These are phyloP conservation scores for Pteronura brasiliensis DNA, from an alignment of 2,113 vertebrate genomes.

Conservation along the genomic window DNA sequence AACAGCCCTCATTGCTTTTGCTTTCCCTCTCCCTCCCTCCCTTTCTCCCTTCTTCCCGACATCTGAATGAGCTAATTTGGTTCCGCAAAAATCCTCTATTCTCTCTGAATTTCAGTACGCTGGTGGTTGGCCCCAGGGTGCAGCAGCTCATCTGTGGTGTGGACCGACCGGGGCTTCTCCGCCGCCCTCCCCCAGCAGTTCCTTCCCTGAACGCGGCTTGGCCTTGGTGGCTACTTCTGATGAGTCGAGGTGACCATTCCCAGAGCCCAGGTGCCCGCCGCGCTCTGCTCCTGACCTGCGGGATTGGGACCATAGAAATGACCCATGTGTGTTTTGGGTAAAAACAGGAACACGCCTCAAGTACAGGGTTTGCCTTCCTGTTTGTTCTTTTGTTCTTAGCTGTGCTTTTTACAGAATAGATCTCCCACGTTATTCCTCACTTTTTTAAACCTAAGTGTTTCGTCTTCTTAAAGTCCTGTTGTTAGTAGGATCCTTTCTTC, in stretches of 20 bases:
- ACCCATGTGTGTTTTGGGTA: neutral
- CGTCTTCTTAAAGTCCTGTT: too few relatives aligned
- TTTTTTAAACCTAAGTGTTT: neutral
- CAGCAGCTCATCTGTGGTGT: fast-evolving
- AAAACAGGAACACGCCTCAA: neutral
- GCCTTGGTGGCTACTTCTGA: neutral
- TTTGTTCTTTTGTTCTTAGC: neutral
- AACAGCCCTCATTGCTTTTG: neutral
- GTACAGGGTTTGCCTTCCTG: neutral
- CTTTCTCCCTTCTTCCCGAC: too few relatives aligned
- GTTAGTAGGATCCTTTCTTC: neutral
- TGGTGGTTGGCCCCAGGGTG: neutral
- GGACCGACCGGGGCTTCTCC: too few relatives aligned
- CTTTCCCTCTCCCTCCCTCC: neutral
- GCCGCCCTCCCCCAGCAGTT: neutral
- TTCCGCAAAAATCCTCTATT: neutral
- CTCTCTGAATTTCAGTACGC: too few relatives aligned
- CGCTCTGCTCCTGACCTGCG: neutral
- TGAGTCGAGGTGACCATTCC: neutral
- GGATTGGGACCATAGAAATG: neutral
- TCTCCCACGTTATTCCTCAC: neutral
- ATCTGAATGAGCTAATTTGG: neutral
- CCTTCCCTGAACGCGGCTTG: neutral
- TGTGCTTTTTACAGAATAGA: neutral
- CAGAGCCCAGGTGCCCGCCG: neutral